Base-by-base conservation (phyloP, 2,888 invertebrate genomes). In the Stenolophus ochropezus region DNA sequence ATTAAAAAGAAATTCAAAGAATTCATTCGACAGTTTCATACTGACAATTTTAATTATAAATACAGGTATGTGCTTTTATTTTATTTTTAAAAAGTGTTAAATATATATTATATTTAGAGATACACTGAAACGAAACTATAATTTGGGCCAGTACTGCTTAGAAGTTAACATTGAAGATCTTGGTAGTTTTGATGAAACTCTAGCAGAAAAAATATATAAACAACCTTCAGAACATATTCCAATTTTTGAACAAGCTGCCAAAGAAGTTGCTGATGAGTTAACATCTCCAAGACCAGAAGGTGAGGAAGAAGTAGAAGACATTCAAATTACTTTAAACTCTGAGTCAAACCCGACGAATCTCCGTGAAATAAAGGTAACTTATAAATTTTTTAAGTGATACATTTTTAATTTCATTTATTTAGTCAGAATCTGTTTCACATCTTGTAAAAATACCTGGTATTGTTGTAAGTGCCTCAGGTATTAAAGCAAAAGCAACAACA, bases 361-460 rank as follows among this genome's bases (percentile, higher is more conserved):
- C 49, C 91, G 99, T 84, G 95, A 96, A 85, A 91, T 98, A 58
- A 98, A 97, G 91, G 96, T 96, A 89, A 85, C n/a, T 53, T 8
- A 42, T 42, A 0, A 3, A 42, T 1, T 11, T 3, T 42, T 42
- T 42, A 42, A 42, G 11, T 42, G 11, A 42, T 11, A 42, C 33
- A 42, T 42, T 74, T 33, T 23, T 81, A 65, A 65, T 82, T 82
- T 83, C 77, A 73, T 84, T 85, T 85, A 92, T 91, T 85, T 88
- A 97, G 96, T 98, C 98, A 0, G 96, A 97, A 84, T 94, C 95
- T 85, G 98, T 99, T 18, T 97, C 99, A 0, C 93, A 94, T 69
- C 90, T 99, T 83, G 95, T 99, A 0, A 98, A 98, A 91, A 95
- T 99, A 83, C 96, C 97, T 69, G 99, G 99, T 0, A 98, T 99